Evolutionary conservation across 1,140 invertebrate genomes (phyloP), one percentile per base, ranked within the genome.

Genomic region (Trinorchestia longiramus): DNA sequence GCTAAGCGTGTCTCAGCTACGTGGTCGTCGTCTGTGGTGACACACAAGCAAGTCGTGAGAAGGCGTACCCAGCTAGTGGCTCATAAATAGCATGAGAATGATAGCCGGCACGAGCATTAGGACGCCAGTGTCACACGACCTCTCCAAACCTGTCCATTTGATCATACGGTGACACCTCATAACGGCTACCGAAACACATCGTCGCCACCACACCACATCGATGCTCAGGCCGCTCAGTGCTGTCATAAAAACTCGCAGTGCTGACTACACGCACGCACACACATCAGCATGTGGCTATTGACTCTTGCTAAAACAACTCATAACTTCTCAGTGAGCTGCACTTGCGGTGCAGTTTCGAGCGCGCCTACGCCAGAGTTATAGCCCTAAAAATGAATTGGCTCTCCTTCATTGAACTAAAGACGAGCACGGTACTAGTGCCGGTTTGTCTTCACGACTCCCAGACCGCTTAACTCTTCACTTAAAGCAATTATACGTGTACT

Each of bases 151-250:
- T 47, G 92, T 44, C 92, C 43, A 47, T 44, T 47, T 94, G 92
- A 94, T 94, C 92, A 94, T 94, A 94, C 92, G 92, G 92, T 94
- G 43, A 94, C 92, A 94, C 92, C 92, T 94, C 92, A 94, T 94
- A 94, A 45, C 92, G 92, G 92, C 92, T 94, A 94, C 92, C 92
- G 92, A 45, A 94, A 94, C 92, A 47, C 92, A 94, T 94, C 92
- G 36, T 43, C 43, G 36, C 43, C 92, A 43, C 88, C 88, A 77
- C 62, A 77, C 62, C 62, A 77, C 62, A 77, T 77, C 36, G 62
- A 77, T 77, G 62, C 62, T 77, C 62, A 1, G 62, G 88, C 88
- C 88, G n/a, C 88, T 90, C 88, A 90, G 88, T 90, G 43, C 88
- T 90, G 43, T 43, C 88, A 90, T 90, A 41, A 90, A 90, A 90